These are phyloP conservation scores for Cataglyphis albicans DNA, from an alignment of 2,888 invertebrate species.

Conservation along the genomic window DNA sequence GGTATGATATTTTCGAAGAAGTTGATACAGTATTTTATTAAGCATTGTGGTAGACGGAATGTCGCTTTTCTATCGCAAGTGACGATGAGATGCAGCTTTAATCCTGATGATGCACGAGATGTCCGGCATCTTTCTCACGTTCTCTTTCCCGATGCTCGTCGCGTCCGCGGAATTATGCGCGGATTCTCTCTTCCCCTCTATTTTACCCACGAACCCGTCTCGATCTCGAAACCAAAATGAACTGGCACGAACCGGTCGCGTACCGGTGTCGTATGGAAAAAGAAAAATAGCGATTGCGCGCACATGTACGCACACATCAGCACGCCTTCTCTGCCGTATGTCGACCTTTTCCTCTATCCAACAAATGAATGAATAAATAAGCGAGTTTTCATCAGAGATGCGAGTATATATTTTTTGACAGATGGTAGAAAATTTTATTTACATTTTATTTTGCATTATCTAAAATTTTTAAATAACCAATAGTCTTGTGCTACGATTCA, in stretches of 20 bases:
- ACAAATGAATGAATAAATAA: not conserved
- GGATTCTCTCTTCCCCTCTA: conserved; percentile 40
- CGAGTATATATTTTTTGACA: not conserved
- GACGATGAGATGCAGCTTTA: not conserved
- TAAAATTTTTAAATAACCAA: not conserved
- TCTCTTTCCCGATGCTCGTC: not conserved
- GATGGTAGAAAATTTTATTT: not conserved
- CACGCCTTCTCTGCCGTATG: not conserved
- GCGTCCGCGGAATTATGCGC: not conserved
- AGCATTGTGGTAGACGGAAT: not conserved
- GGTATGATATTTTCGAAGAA: not conserved
- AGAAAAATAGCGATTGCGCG: conserved; percentile 27
- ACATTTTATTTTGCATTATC: not conserved
- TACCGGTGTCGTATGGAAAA: conserved; percentile 43
- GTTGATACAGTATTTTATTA: not conserved
- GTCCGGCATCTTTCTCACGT: not conserved
- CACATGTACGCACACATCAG: conserved; percentile 21
- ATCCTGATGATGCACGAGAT: not conserved
- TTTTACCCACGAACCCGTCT: conserved; percentile 19
- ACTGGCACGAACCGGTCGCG: conserved; percentile 61
- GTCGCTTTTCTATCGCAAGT: not conserved
- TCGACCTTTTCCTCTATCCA: not conserved
- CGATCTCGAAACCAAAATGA: conserved; percentile 50
- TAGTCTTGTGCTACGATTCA: not conserved
- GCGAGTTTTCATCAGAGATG: not conserved